phyloP scores from a whole-genome alignment of 1,140 invertebrate genomes.

The Chelonus insularis region DNA sequence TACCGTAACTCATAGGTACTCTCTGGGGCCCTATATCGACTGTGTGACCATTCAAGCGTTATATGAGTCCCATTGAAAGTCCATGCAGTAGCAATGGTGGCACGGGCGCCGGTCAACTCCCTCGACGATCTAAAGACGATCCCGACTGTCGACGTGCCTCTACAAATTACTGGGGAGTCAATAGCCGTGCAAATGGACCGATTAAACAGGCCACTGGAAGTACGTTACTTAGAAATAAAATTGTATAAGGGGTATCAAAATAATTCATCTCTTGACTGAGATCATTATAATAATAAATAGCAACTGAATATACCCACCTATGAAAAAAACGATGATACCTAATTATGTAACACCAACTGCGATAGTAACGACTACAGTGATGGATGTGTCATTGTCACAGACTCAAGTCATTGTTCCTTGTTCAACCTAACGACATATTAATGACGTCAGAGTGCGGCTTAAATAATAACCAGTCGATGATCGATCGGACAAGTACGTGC shows the following conservation, averaged over 20 bases:
- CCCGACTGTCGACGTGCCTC: conserved; percentile 16
- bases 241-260: neutral
- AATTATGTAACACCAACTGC: conserved; percentile 8
- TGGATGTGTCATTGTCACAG: conserved; percentile 32
- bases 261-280: neutral
- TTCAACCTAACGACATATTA: conserved; percentile 55
- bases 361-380: conserved; percentile 4
- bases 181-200: conserved; percentile 15
- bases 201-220: neutral
- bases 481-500: conserved; percentile 52
- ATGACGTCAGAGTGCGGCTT: conserved; percentile 58
- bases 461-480: conserved; percentile 59
- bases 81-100: conserved; percentile 25
- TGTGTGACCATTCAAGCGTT: conserved; percentile 33
- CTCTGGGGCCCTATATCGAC: conserved; percentile 13
- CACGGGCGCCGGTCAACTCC: conserved; percentile 29
- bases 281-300: no score
- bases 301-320: no score
- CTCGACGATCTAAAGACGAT: conserved; percentile 8
- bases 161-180: conserved; percentile 17
- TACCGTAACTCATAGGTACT: neutral
- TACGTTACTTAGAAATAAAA: neutral
- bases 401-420: conserved; percentile 17
- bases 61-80: conserved; percentile 33
- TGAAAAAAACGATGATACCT: neutral